These are phyloP conservation scores for Sebastes nivosus DNA, from an alignment of 2,797 vertebrate genomes.

Conservation along the genomic window DNA sequence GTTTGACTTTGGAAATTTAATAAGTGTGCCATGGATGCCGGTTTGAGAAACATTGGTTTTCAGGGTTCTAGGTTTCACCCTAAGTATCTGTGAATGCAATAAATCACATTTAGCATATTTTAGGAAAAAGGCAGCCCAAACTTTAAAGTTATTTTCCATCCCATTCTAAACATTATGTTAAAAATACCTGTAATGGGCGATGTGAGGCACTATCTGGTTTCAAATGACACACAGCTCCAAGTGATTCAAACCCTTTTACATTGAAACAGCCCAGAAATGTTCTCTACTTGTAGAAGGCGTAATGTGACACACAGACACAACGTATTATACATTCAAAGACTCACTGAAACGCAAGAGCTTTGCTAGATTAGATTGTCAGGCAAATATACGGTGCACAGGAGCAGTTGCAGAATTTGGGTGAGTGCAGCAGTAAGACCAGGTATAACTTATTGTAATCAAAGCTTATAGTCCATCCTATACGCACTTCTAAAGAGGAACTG, in stretches of 20 bases:
- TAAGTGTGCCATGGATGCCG: slow-evolving; percentile 49
- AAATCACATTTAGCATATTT: slow-evolving; percentile 16
- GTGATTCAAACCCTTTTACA: slow-evolving; percentile 3
- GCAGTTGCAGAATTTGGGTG: slow-evolving; percentile 8
- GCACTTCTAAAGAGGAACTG: neutral
- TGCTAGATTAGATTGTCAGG: slow-evolving; percentile 70
- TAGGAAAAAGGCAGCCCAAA: neutral
- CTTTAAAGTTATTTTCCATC: slow-evolving; percentile 17
- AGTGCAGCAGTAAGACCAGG: neutral
- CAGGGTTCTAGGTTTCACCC: slow-evolving; percentile 28
- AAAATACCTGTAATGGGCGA: slow-evolving; percentile 24
- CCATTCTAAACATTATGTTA: slow-evolving; percentile 18
- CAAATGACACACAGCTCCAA: slow-evolving; percentile 25
- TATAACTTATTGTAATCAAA: neutral
- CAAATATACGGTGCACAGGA: slow-evolving; percentile 41
- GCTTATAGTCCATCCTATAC: neutral
- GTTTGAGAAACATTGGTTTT: slow-evolving; percentile 44
- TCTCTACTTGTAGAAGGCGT: neutral
- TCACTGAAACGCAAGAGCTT: slow-evolving; percentile 41
- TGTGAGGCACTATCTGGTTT: slow-evolving; percentile 57
- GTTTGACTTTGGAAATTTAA: slow-evolving; percentile 68
- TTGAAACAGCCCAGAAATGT: slow-evolving; percentile 17
- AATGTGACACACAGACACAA: slow-evolving; percentile 24
- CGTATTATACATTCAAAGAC: slow-evolving; percentile 59
- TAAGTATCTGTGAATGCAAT: slow-evolving; percentile 17